Percentiles rank a stretch among this genome's conserved stretches.
Conservation (phyloP, 2,113 vertebrate species). For the Paedocypris sp. region DNA sequence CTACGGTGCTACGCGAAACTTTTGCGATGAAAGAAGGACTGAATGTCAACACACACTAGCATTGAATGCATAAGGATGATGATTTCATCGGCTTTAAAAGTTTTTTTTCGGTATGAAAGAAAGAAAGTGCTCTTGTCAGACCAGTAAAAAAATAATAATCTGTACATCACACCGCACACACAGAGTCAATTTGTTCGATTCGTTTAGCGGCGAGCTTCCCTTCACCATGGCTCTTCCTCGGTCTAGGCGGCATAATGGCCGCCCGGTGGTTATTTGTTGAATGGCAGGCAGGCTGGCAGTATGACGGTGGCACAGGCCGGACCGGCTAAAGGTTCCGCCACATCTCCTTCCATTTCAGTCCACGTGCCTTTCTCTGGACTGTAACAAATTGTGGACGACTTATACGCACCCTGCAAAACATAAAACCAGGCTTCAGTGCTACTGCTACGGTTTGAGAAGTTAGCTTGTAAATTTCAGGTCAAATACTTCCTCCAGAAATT, state of each 20-base stretch:
- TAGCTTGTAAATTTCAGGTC: too few relatives aligned
- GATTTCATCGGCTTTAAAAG: slow-evolving; percentile 39
- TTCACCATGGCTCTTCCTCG: slow-evolving; percentile 37
- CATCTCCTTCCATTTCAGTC: slow-evolving; percentile 95
- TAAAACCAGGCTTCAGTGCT: too few relatives aligned
- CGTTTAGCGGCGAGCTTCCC: slow-evolving; percentile 47
- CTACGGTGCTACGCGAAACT: too few relatives aligned
- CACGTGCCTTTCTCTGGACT: slow-evolving; percentile 94
- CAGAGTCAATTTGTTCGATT: slow-evolving; percentile 35
- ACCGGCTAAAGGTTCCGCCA: slow-evolving; percentile 91
- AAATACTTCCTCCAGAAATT: too few relatives aligned
- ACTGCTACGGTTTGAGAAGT: too few relatives aligned
- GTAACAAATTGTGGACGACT: slow-evolving; percentile 98
- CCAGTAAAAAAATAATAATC: slow-evolving; percentile 72
- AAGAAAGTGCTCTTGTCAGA: slow-evolving; percentile 65
- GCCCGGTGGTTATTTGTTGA: slow-evolving; percentile 76
- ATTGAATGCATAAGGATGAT: slow-evolving; percentile 54
- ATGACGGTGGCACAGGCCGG: slow-evolving; percentile 90
- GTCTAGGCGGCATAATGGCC: background rate
- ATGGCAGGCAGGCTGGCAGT: slow-evolving; percentile 86
- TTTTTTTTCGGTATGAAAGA: slow-evolving; percentile 56
- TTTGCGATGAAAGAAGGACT: slow-evolving; percentile 44
- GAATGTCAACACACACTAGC: slow-evolving; percentile 50
- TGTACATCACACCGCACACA: slow-evolving; percentile 55
- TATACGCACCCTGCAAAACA: slow-evolving; percentile 87